Evolutionary conservation across 2,888 invertebrate genomes (phyloP).

Genomic region (Lamproptera curius): DNA sequence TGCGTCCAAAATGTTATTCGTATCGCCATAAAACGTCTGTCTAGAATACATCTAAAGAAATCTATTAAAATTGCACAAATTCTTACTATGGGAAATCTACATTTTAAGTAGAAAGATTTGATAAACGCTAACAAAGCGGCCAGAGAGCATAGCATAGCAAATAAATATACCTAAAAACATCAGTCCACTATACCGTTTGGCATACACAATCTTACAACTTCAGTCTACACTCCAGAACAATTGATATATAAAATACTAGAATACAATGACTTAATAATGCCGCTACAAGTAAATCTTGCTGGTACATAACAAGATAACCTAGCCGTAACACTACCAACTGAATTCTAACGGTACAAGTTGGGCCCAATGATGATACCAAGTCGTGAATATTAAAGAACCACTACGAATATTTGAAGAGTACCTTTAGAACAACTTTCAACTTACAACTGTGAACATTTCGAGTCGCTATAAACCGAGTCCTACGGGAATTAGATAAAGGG

Average conservation of each 20-base stretch:
- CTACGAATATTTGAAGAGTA: constrained; percentile 7
- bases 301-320: constrained; percentile 59
- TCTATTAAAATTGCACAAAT: constrained; percentile 22
- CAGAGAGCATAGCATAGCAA: constrained; percentile 19
- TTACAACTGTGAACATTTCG: constrained; percentile 3
- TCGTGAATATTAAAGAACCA: constrained; percentile 8
- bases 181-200: constrained; percentile 15
- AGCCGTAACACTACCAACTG: constrained; percentile 39
- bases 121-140: constrained; percentile 14
- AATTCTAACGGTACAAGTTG: background rate
- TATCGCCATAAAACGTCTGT: constrained; percentile 42
- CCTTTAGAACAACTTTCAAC: constrained; percentile 11
- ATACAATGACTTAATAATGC: constrained; percentile 11
- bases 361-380: constrained; percentile 21
- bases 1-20: constrained; percentile 54
- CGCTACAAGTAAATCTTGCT: constrained; percentile 64
- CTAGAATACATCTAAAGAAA: constrained; percentile 25
- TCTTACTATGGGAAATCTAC: constrained; percentile 39
- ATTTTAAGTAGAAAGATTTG: constrained; percentile 6
- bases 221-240: constrained; percentile 15
- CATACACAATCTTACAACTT: constrained; percentile 22
- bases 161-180: constrained; percentile 16
- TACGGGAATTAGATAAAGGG: constrained; percentile 8
- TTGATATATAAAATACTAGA: constrained; percentile 17
- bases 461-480: background rate